Conservation (phyloP, 2,888 invertebrate genomes). For the Anagyrus pseudococci region DNA sequence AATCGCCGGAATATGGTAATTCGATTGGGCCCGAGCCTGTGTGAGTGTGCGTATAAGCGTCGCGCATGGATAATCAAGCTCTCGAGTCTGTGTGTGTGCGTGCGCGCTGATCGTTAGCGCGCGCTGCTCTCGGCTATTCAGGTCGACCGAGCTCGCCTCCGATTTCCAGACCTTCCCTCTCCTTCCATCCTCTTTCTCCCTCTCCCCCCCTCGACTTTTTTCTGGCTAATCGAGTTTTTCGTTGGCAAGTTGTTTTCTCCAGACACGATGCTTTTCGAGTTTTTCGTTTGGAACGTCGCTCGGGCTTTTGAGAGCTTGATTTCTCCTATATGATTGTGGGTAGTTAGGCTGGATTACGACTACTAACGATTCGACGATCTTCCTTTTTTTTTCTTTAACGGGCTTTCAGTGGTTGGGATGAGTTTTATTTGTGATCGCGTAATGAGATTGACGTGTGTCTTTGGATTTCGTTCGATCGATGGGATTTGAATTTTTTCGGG, state of each 20-base stretch:
- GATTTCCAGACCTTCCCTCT: conserved; percentile 15
- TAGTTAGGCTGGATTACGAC: too few species aligned
- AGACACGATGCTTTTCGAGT: too few species aligned
- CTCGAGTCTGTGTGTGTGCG: not conserved
- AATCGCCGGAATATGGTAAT: conserved; percentile 40
- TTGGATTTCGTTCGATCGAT: too few species aligned
- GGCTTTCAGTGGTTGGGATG: too few species aligned
- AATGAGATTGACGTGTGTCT: too few species aligned
- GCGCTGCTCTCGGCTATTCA: conserved; percentile 8
- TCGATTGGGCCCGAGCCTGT: conserved; percentile 23
- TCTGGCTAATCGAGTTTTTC: not conserved
- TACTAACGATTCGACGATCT: too few species aligned
- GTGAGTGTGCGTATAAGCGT: not conserved
- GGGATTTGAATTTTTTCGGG: too few species aligned
- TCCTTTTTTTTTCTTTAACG: too few species aligned
- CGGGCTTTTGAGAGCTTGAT: too few species aligned
- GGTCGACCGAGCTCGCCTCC: conserved; percentile 9
- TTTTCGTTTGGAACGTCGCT: too few species aligned
- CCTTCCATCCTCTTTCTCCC: not conserved
- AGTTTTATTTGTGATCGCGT: too few species aligned
- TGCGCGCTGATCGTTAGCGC: not conserved
- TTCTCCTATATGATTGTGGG: too few species aligned
- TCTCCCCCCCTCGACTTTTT: conserved; percentile 2
- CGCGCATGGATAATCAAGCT: not conserved
- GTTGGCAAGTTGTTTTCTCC: not conserved